These are phyloP conservation scores for Venusia cambrica DNA, from an alignment of 2,888 invertebrate genomes.

Conservation along the genomic window DNA sequence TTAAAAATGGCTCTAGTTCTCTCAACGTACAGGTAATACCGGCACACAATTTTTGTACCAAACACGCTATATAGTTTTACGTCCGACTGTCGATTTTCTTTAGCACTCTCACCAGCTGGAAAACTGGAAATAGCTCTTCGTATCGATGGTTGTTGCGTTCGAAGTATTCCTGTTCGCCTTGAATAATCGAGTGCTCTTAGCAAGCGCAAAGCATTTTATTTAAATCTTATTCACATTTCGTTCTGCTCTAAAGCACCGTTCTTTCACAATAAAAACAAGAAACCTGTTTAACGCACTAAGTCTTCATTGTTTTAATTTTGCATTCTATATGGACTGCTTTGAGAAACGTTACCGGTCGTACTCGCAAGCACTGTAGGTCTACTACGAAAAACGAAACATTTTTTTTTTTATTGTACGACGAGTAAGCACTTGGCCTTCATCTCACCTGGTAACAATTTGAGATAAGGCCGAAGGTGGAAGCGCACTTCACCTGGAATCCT, in stretches of 20 bases:
- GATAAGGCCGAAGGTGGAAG: too few species aligned
- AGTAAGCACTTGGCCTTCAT: too few species aligned
- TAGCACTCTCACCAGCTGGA: conserved; percentile 42
- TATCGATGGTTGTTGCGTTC: conserved; percentile 39
- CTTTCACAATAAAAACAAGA: conserved; percentile 15
- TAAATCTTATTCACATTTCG: conserved; percentile 11
- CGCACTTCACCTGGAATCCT: too few species aligned
- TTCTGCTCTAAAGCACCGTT: conserved; percentile 17
- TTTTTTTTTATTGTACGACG: too few species aligned
- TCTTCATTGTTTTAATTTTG: conserved; percentile 24
- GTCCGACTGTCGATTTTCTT: conserved; percentile 48
- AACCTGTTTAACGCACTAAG: conserved; percentile 12
- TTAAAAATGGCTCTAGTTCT: conserved; percentile 8
- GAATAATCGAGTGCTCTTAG: conserved; percentile 54
- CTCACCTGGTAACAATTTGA: too few species aligned
- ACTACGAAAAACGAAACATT: too few species aligned
- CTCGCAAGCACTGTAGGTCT: too few species aligned
- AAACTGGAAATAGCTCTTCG: conserved; percentile 49
- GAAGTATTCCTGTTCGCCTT: conserved; percentile 47
- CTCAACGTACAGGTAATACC: background rate
- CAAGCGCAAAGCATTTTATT: conserved; percentile 15
- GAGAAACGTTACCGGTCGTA: conserved; percentile 26
- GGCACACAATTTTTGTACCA: conserved; percentile 2
- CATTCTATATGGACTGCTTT: conserved; percentile 22
- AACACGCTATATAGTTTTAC: conserved; percentile 16